Evolutionary conservation across 1,140 invertebrate species (phyloP), one percentile per base, ranked within the genome.

Genomic region (Bicyclus anynana): DNA sequence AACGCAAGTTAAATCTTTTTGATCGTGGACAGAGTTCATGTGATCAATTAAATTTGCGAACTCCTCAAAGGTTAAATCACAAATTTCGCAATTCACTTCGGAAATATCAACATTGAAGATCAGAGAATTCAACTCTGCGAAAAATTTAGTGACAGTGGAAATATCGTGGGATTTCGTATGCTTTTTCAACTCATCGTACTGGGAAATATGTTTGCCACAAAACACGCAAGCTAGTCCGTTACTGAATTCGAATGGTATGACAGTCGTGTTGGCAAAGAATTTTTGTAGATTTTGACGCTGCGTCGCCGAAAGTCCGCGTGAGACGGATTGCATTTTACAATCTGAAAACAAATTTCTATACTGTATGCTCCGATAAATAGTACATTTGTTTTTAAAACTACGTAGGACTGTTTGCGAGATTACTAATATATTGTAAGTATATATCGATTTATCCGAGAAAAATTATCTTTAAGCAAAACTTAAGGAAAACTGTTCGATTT

Each of bases 271-370:
- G 66, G 65, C 74, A 69, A 83, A 74, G 47, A 86, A 59, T 17
- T 67, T 74, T 56, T 75, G 66, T 5, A 86, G 79, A 46, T 80
- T 77, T 49, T 51, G 62, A 56, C 57, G 56, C 66, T 56, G 54
- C 57, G 29, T 56, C 53, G 61, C 38, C 51, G 67, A 62, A 21
- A 67, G 46, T 58, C 70, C 69, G 56, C 61, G 48, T 51, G 64
- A 21, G 35, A 62, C 46, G 52, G 40, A 33, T 67, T 65, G 52
- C 53, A 48, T 44, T 67, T 65, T 64, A 57, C 60, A 57, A 79
- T 74, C 80, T 86, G 83, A 69, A 84, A 86, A 76, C 65, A 81
- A 83, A 83, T 69, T 59, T 49, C 50, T 68, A 64, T 66, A 66
- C 65, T 77, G 62, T 74, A 71, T 50, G 67, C 56, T 67, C 47